Evolutionary conservation across 2,797 vertebrate species (phyloP).

Genomic region (Melanotaenia pygmaea): DNA sequence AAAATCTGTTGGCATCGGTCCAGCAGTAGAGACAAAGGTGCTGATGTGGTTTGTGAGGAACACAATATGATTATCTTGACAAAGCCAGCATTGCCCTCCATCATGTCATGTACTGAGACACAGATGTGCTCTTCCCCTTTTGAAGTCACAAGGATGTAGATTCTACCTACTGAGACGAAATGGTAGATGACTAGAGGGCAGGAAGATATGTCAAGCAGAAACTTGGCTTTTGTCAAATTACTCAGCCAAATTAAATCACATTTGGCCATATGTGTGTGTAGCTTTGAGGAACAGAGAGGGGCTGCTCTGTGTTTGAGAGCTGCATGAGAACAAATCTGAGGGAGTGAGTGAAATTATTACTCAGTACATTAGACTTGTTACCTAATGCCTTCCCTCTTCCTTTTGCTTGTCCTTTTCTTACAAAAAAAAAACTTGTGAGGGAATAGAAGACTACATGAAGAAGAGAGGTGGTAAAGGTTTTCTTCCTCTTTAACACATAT

Average conservation of each 20-base stretch:
- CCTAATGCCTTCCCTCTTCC: constrained; percentile 60
- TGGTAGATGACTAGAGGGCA: constrained; percentile 40
- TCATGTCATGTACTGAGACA: constrained; percentile 18
- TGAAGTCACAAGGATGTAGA: constrained; percentile 20
- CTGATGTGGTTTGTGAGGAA: constrained; percentile 2
- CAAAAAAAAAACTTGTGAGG: constrained; percentile 47
- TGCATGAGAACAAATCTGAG: constrained; percentile 40
- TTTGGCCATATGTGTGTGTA: constrained; percentile 23
- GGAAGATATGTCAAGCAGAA: constrained; percentile 50
- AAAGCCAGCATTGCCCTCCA: constrained; percentile 10
- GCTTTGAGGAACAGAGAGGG: constrained; percentile 40
- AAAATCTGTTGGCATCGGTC: constrained; percentile 9
- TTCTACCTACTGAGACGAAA: constrained; percentile 16
- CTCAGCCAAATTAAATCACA: constrained; percentile 57
- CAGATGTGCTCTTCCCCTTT: constrained; percentile 23
- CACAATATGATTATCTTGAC: constrained; percentile 7
- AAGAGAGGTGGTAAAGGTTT: constrained; percentile 13
- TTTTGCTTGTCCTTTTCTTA: constrained; percentile 54
- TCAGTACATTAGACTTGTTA: constrained; percentile 69
- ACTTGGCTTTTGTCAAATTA: constrained; percentile 53
- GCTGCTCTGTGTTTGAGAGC: constrained; percentile 37
- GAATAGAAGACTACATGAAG: constrained; percentile 37
- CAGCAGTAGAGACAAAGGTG: neutral
- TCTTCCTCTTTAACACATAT: constrained; percentile 28
- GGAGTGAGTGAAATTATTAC: constrained; percentile 62